Base-by-base conservation (phyloP, 2,888 invertebrate species). In the Meteorus colon region DNA sequence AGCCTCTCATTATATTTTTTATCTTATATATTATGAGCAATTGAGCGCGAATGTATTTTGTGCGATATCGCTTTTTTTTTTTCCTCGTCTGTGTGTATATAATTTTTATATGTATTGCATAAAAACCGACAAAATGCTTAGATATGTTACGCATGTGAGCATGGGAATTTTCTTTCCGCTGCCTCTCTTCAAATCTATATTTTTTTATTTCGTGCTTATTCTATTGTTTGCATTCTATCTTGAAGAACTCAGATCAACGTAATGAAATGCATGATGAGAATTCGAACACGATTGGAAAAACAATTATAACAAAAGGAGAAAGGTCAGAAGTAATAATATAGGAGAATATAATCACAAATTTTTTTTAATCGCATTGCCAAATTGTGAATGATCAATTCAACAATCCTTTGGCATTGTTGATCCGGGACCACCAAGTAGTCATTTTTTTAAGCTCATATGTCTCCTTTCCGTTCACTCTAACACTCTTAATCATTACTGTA, bases 111-210 rank as follows among this genome's bases (percentile, higher is more conserved):
- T 62, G 16, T 65, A 37, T 65, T 65, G 65, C 37, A 37, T 41
- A 41, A 60, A 60, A 45, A 63, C n/a, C 8, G 16, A 24, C 14
- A 60, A 72, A 73, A 65, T 73, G 65, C 19, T 16, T 69, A 16
- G 73, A 73, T 73, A 73, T 73, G 65, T 73, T 73, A 37, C 16
- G 27, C 59, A 66, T 73, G 66, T 66, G 73, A 66, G 73, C 65
- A 34, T 73, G 41, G 45, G 8, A 31, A 29, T 65, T 59, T n/a
- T 70, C 55, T 31, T 70, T 59, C 16, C 29, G 16, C 48, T 68
- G 10, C 6, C 12, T 29, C 45, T 12, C n/a, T 6, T 27, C 62
- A 41, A 48, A 12, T 48, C 19, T 68, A 14, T 59, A 55, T 70
- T n/a, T 34, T 37, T 19, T 34, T 31, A 70, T n/a, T 31, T 59